Evolutionary conservation across 2,113 vertebrate species (phyloP), one percentile per base, ranked within the genome.

Genomic region (Oriolus oriolus): DNA sequence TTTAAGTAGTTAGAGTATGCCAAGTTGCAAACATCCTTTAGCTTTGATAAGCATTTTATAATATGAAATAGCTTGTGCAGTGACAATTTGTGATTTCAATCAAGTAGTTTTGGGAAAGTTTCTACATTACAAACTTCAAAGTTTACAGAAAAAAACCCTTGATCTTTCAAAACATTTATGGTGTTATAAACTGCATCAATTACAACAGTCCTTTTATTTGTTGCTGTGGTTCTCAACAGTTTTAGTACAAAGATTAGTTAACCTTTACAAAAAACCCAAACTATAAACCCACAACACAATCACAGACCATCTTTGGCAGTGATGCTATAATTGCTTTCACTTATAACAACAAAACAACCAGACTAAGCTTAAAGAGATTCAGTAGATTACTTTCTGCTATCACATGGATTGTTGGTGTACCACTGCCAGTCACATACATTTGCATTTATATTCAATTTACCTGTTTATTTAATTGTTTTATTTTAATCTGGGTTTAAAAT

Each of bases 401-500:
- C 44, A 87, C 28, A 87, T 64, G 33, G 42, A 90, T 56, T 82
- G 39, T 59, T 73, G 53, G 31, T 83, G 42, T 66, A 92, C 35
- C 44, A 73, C 27, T 86, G 39, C 59, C 47, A 61, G 81, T 61
- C 70, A 70, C 30, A 52, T 42, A 50, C 27, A 81, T 89, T 91
- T 93, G 59, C n/a, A 91, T 60, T 90, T 87, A 76, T 70, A 60
- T 71, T 39, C 33, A 74, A 91, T 93, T 76, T 75, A 70, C 44
- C 49, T 70, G 39, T 44, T 63, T 71, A 61, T 86, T 89, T 84
- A 87, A 84, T 37, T 33, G 28, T 10, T 87, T 75, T 65, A 73
- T 76, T 93, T 87, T 84, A 90, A 75, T 37, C 21, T 84, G 54
- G 16, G 28, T 83, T 93, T 95, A 78, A 90, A 90, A 92, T 69